phyloP scores from a whole-genome alignment of 2,888 invertebrate genomes.

The Trypoxylon attenuatum region DNA sequence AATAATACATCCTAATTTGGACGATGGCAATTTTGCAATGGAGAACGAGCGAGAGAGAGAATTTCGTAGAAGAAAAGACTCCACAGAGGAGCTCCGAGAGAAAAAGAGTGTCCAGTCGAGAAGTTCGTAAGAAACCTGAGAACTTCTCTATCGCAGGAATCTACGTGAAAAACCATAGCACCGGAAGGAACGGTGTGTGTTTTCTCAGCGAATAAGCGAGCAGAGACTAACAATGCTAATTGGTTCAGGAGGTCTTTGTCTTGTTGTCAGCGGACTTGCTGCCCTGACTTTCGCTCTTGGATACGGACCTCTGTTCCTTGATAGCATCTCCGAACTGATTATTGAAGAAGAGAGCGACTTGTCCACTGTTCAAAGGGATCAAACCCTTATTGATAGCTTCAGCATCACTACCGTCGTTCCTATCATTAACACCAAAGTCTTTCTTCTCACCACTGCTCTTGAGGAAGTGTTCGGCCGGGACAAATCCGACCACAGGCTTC shows the following conservation, averaged over 20 bases:
- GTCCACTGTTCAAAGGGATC: conserved; percentile 45
- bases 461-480: conserved; percentile 37
- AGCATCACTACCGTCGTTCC: conserved; percentile 6
- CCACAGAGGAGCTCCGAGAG: too few relatives aligned
- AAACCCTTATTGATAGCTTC: conserved; percentile 25
- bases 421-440: conserved; percentile 19
- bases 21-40: too few relatives aligned
- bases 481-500: neutral
- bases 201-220: conserved; percentile 5
- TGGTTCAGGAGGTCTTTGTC: conserved; percentile 32
- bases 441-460: conserved; percentile 14
- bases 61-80: too few relatives aligned
- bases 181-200: too few relatives aligned
- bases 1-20: too few relatives aligned
- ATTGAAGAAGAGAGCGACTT: conserved; percentile 67
- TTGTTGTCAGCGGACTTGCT: conserved; percentile 5
- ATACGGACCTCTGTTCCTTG: conserved; percentile 57
- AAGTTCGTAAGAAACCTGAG: too few relatives aligned
- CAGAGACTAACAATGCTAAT: too few relatives aligned
- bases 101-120: too few relatives aligned
- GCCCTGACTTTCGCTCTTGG: conserved; percentile 33
- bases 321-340: conserved; percentile 56
- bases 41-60: too few relatives aligned
- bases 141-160: too few relatives aligned
- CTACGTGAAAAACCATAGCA: too few relatives aligned